phyloP scores from a whole-genome alignment of 30 jellyfish, hydroid and myxozoan genomes.

The Rhopilema esculentum region DNA sequence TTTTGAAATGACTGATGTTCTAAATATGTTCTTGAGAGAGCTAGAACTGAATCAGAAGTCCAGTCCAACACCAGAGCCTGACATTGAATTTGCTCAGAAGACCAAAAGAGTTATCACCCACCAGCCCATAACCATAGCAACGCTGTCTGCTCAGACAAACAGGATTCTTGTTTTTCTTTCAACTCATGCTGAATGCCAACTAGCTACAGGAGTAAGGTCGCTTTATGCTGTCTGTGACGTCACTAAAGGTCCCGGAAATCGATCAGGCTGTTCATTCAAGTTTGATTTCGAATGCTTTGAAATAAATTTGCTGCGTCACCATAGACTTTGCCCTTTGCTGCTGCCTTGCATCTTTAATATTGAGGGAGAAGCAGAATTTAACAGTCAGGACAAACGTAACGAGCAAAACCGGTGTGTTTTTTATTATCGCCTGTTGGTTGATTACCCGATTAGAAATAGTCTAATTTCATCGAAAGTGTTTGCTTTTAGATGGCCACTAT shows the following conservation, averaged over 20 bases:
- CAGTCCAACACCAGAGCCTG: not conserved
- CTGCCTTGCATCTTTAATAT: constrained; percentile 56
- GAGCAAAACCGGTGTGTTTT: not conserved
- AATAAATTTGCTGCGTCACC: not conserved
- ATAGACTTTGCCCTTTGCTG: constrained; percentile 4
- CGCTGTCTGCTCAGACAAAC: not conserved
- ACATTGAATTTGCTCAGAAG: not conserved
- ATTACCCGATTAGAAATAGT: too few relatives aligned
- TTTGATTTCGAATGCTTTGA: constrained; percentile 54
- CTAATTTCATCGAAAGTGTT: too few relatives aligned
- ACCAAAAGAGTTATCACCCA: not conserved
- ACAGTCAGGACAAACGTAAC: not conserved
- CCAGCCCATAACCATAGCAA: not conserved
- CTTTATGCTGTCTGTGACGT: not conserved
- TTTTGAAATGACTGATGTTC: not conserved
- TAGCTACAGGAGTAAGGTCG: constrained; percentile 29
- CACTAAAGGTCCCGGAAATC: not conserved
- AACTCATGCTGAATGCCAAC: not conserved
- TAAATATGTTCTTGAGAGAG: not conserved
- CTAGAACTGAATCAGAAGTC: not conserved
- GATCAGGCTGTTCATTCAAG: not conserved
- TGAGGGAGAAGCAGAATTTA: constrained; percentile 29
- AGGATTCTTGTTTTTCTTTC: not conserved
- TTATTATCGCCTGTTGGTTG: too few relatives aligned
- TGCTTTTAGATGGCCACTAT: too few relatives aligned